These are phyloP conservation scores for Phenganax stokvisi DNA, from an alignment of 92 coral and sea anemone genomes.

Conservation along the genomic window DNA sequence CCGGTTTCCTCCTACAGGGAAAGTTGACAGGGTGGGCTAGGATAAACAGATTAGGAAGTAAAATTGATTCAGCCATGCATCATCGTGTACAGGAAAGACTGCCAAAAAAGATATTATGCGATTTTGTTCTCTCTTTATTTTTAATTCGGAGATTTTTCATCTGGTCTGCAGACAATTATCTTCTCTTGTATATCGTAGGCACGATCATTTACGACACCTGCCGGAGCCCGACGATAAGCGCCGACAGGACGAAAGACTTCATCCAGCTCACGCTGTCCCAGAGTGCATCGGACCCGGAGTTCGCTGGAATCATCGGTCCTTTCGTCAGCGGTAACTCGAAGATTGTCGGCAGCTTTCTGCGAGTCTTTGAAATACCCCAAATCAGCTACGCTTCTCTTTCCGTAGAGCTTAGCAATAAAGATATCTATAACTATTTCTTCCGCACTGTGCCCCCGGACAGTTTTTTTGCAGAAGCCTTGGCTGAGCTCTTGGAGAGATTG, in stretches of 20 bases:
- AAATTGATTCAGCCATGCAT: no score
- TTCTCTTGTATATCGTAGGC: no score
- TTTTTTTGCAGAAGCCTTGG: slow-evolving; percentile 83
- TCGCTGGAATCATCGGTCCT: slow-evolving; percentile 80
- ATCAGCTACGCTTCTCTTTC: slow-evolving; percentile 87
- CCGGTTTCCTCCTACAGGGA: no score
- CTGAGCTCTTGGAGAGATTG: slow-evolving; percentile 56
- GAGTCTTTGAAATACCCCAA: slow-evolving; percentile 88
- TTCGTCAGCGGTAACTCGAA: slow-evolving; percentile 80
- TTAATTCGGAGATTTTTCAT: no score
- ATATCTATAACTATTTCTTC: slow-evolving; percentile 71
- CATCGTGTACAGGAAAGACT: no score
- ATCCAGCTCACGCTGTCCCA: slow-evolving; percentile 60
- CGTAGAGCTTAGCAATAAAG: slow-evolving; percentile 79
- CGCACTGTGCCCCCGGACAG: slow-evolving; percentile 92
- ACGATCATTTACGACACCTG: slow-evolving; percentile 90
- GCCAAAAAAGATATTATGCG: no score
- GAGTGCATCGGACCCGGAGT: background rate
- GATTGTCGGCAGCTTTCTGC: slow-evolving; percentile 79
- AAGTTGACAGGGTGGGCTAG: no score
- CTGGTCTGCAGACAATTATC: no score
- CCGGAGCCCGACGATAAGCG: slow-evolving; percentile 87
- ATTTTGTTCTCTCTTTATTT: no score
- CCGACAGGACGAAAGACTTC: slow-evolving; percentile 85
- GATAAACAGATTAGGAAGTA: no score